Conservation (phyloP, 2,113 vertebrate species). For the Corythornis madagascariensis region DNA sequence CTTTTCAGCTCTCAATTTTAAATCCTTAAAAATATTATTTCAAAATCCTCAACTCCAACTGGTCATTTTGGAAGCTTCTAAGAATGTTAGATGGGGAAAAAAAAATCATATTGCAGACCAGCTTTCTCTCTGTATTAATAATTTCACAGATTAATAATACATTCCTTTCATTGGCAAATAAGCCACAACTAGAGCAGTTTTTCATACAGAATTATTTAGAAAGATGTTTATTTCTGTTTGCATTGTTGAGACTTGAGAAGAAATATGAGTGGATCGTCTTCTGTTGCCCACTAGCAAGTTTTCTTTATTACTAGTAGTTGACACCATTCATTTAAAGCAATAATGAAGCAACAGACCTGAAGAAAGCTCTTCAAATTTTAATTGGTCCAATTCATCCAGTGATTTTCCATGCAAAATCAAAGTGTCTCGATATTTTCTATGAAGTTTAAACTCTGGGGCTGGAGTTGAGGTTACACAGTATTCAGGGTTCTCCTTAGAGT, state of each 20-base stretch:
- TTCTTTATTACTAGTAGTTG: neutral
- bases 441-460: conserved; percentile 86
- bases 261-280: neutral
- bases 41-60: neutral
- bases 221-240: neutral
- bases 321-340: neutral
- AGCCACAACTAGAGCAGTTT: neutral
- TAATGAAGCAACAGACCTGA: conserved; percentile 75
- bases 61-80: neutral
- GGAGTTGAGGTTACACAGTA: conserved; percentile 47
- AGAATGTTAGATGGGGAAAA: neutral
- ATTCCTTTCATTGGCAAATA: neutral
- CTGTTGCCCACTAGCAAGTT: neutral
- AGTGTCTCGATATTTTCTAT: conserved; percentile 90
- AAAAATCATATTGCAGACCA: neutral
- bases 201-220: neutral
- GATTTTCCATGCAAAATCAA: conserved; percentile 91
- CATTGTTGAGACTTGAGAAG: neutral
- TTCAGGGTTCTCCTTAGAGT: conserved; percentile 72
- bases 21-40: neutral
- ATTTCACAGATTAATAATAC: neutral
- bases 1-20: neutral
- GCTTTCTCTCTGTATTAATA: neutral
- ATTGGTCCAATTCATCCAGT: conserved; percentile 74
- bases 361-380: conserved; percentile 80